phyloP scores from a whole-genome alignment of 2,113 vertebrate genomes.

The Colaptes auratus region DNA sequence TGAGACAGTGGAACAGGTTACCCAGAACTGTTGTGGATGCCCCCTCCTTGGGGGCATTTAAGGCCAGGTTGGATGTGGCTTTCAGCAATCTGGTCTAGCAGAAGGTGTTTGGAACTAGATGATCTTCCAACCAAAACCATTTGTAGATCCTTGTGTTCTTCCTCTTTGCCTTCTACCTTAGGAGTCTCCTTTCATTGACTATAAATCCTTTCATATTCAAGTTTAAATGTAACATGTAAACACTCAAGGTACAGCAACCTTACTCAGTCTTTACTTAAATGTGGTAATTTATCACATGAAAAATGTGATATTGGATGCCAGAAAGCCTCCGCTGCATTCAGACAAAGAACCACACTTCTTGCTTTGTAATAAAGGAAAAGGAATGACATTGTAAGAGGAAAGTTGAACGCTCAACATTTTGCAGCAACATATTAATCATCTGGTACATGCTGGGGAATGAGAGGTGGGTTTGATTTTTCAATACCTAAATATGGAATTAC shows the following conservation, averaged over 20 bases:
- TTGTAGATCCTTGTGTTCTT: neutral
- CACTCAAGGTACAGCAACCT: neutral
- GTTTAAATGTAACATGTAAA: neutral
- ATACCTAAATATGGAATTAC: neutral
- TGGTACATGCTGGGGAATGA: neutral
- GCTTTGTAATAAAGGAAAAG: neutral
- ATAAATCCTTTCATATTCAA: neutral
- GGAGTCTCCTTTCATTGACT: neutral
- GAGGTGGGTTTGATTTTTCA: slow-evolving; percentile 10
- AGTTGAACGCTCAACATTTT: neutral
- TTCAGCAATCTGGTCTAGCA: too few relatives aligned
- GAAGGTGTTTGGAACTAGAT: too few relatives aligned
- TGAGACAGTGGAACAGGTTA: too few relatives aligned
- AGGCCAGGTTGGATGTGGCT: too few relatives aligned
- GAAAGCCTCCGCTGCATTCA: neutral
- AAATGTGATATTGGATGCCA: neutral
- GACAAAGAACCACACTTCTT: neutral
- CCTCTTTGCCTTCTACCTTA: neutral
- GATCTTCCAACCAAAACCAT: neutral
- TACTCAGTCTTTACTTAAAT: neutral
- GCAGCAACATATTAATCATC: neutral
- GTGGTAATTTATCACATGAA: neutral
- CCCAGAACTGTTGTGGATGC: too few relatives aligned
- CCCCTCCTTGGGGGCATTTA: too few relatives aligned
- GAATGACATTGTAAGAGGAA: neutral